Percentiles rank a stretch among this genome's conserved stretches.
phyloP scores from a whole-genome alignment of 2,888 invertebrate species.

The Bombylius discolor region DNA sequence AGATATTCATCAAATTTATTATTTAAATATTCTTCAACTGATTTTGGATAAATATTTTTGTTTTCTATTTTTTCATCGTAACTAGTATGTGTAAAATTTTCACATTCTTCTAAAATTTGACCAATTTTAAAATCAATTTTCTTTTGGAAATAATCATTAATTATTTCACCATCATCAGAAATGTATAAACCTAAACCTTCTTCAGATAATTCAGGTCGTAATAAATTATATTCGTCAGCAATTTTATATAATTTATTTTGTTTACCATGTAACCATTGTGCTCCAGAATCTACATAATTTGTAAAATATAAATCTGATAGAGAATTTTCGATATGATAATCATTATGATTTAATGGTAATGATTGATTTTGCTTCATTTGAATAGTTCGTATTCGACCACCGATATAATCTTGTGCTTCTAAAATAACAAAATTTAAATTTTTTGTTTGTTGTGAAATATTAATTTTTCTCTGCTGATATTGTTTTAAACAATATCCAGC shows the following conservation, averaged over 20 bases:
- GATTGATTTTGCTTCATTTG: not conserved
- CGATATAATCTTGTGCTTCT: constrained; percentile 45
- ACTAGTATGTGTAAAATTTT: constrained; percentile 24
- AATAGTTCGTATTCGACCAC: constrained; percentile 41
- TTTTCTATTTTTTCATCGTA: not conserved
- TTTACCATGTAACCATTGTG: constrained; percentile 36
- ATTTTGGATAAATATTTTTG: constrained; percentile 21
- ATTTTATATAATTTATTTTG: constrained; percentile 30
- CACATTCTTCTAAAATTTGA: constrained; percentile 38
- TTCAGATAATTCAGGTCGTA: constrained; percentile 25
- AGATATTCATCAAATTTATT: constrained; percentile 29
- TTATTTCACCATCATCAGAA: constrained; percentile 37
- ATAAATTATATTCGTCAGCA: constrained; percentile 25
- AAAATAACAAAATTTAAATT: constrained; percentile 37
- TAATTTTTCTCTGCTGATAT: not conserved
- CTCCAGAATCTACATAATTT: constrained; percentile 28
- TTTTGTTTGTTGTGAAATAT: not conserved
- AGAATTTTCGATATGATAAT: not conserved
- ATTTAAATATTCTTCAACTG: constrained; percentile 36
- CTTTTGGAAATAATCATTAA: constrained; percentile 37
- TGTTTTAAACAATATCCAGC: constrained; percentile 13
- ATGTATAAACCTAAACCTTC: constrained; percentile 46
- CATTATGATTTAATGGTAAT: no score
- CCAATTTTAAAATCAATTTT: constrained; percentile 41
- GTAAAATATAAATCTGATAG: not conserved